Conservation (phyloP, 2,888 invertebrate species). For the Orthosia incerta region DNA sequence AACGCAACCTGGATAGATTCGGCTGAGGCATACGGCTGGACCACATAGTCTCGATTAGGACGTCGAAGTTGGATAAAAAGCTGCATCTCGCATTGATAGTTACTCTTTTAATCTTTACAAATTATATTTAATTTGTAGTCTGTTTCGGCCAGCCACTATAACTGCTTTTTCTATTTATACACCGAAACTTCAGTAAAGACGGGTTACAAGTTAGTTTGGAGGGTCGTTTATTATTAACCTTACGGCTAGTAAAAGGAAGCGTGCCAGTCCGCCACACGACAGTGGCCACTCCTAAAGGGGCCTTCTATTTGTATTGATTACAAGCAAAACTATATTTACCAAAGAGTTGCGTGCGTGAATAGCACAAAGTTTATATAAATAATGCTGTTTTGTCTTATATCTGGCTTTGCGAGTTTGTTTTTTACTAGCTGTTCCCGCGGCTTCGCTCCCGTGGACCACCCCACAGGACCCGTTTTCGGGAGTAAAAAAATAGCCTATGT, state of each 20-base stretch:
- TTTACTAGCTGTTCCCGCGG: no score
- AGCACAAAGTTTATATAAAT: not conserved
- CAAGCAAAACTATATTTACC: slow-evolving; percentile 13
- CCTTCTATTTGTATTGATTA: slow-evolving; percentile 38
- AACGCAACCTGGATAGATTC: not conserved
- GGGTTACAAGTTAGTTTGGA: slow-evolving; percentile 16
- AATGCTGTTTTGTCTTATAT: not conserved
- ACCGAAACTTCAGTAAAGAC: slow-evolving; percentile 21
- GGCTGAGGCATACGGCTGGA: not conserved
- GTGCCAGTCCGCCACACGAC: slow-evolving; percentile 23
- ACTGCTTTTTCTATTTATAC: not conserved
- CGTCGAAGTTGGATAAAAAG: not conserved
- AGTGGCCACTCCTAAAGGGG: slow-evolving; percentile 11
- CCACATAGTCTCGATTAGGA: no score
- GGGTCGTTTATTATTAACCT: slow-evolving; percentile 47
- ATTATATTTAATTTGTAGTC: no score
- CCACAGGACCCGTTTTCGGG: no score
- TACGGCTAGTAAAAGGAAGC: slow-evolving; percentile 5
- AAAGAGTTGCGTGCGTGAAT: not conserved
- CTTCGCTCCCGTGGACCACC: no score
- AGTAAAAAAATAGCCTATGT: no score
- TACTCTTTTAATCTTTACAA: not conserved
- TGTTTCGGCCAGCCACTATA: not conserved
- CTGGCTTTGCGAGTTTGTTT: not conserved
- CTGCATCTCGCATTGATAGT: not conserved